phyloP scores from a whole-genome alignment of 2,113 vertebrate genomes.

The Thalassarche chlororhynchos region DNA sequence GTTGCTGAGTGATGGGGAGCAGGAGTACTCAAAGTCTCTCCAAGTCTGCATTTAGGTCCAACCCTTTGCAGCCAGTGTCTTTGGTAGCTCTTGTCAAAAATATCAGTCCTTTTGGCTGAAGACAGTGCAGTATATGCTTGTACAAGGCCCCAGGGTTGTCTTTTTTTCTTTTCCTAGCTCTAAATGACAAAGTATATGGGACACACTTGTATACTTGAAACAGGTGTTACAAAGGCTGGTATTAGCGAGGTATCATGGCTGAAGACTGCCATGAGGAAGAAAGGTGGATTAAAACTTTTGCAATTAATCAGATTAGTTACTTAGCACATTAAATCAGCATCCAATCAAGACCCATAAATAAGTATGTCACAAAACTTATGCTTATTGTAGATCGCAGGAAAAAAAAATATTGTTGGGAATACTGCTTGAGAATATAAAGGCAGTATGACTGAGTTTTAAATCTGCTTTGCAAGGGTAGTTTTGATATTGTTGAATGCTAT shows the following conservation, averaged over 20 bases:
- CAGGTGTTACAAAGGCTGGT: not conserved
- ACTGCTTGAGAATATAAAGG: not conserved
- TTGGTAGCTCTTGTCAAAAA: not conserved
- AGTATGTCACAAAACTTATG: not conserved
- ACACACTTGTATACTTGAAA: not conserved
- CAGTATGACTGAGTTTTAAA: not conserved
- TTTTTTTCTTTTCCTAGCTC: not conserved
- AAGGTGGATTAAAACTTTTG: not conserved
- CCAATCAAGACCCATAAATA: not conserved
- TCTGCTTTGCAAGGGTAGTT: not conserved
- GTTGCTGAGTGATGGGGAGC: not conserved
- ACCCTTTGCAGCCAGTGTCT: not conserved
- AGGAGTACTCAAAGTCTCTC: not conserved
- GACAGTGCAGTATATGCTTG: not conserved
- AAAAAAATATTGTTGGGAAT: not conserved
- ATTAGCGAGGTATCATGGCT: not conserved
- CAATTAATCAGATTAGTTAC: not conserved
- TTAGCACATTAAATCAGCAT: not conserved
- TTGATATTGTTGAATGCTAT: not conserved
- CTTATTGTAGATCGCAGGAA: not conserved
- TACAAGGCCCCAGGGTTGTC: accelerated
- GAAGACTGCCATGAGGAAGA: not conserved
- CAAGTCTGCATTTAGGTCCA: not conserved
- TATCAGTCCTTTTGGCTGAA: not conserved
- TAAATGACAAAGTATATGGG: not conserved